These are phyloP conservation scores for Portevinia maculata DNA, from an alignment of 2,888 invertebrate genomes.

Conservation along the genomic window DNA sequence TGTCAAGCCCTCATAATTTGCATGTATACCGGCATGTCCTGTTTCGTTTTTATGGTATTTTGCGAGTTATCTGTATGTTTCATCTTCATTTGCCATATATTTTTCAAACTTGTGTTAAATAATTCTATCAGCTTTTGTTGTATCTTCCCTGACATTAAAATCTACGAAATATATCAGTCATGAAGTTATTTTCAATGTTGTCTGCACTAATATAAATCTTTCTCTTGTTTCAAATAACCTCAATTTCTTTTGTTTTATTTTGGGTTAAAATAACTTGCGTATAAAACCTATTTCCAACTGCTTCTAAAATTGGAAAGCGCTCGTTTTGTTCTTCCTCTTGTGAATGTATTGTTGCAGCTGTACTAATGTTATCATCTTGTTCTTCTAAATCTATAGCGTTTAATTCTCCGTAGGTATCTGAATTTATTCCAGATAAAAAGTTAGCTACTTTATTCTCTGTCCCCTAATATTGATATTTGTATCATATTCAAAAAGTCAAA, in stretches of 20 bases:
- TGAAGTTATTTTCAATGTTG: too few relatives aligned
- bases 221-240: too few relatives aligned
- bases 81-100: background rate
- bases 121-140: too few relatives aligned
- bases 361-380: background rate
- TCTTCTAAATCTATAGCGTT: background rate
- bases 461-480: background rate
- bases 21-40: background rate
- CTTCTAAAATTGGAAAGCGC: background rate
- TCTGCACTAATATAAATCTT: too few relatives aligned
- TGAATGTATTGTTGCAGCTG: background rate
- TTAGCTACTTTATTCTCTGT: background rate
- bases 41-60: conserved; percentile 18
- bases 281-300: conserved; percentile 1
- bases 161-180: too few relatives aligned
- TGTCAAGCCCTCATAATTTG: background rate
- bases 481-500: background rate
- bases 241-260: too few relatives aligned
- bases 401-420: background rate
- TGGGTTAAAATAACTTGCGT: background rate
- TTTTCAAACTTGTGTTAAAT: too few relatives aligned
- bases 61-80: background rate
- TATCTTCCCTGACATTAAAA: too few relatives aligned
- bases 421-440: background rate
- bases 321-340: too few relatives aligned